Evolutionary conservation across 64 coral and sea anemone genomes (phyloP).

Genomic region (Acropora yongei): DNA sequence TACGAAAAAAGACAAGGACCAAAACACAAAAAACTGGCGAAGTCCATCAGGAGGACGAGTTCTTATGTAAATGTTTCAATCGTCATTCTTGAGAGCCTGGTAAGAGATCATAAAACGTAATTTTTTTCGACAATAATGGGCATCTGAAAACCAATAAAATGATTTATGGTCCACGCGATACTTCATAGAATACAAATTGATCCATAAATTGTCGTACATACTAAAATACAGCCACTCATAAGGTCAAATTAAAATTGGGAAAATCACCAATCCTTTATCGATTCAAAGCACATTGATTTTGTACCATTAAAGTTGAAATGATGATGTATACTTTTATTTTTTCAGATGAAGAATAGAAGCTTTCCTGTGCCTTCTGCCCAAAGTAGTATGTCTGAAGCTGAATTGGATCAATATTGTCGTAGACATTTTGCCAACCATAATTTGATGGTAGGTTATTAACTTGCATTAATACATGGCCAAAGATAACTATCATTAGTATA

Average conservation of each 20-base stretch:
- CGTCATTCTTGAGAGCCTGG: neutral
- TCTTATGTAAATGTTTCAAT: slow-evolving; percentile 6
- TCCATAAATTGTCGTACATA: too few species aligned
- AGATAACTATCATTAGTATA: too few species aligned
- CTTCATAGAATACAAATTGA: too few species aligned
- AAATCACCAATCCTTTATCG: neutral
- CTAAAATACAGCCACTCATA: too few species aligned
- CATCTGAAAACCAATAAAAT: too few species aligned
- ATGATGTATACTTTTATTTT: neutral
- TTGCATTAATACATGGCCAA: neutral
- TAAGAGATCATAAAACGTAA: neutral
- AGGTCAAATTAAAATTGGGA: too few species aligned
- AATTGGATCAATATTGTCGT: neutral
- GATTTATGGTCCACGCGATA: too few species aligned
- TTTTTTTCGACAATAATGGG: too few species aligned
- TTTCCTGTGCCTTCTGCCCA: neutral
- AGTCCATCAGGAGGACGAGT: neutral
- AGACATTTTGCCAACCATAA: slow-evolving; percentile 17
- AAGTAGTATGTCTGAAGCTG: neutral
- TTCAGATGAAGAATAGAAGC: neutral
- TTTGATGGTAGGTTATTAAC: neutral
- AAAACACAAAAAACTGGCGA: neutral
- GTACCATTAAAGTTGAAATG: too few species aligned
- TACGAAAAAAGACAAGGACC: slow-evolving; percentile 21
- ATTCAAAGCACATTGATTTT: neutral